These are phyloP conservation scores for Gorsachius goisagi DNA, from an alignment of 2,113 vertebrate genomes.

Conservation along the genomic window DNA sequence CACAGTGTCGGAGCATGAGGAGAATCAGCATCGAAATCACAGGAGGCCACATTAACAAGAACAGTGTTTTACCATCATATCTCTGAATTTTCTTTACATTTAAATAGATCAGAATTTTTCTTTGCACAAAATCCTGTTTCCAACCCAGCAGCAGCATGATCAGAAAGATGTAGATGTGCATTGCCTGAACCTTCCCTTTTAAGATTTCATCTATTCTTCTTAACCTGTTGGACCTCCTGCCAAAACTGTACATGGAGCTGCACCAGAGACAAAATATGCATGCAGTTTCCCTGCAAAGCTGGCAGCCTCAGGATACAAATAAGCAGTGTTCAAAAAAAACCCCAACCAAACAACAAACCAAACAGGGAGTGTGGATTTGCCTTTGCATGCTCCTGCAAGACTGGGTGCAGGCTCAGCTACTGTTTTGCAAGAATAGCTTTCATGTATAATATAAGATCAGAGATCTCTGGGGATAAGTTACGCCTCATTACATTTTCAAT, in stretches of 20 bases:
- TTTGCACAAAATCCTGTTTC: background rate
- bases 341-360: background rate
- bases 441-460: slow-evolving; percentile 33
- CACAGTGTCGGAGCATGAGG: background rate
- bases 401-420: background rate
- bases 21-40: background rate
- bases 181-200: background rate
- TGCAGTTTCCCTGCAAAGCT: background rate
- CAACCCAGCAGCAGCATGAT: background rate
- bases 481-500: slow-evolving; percentile 46
- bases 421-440: slow-evolving; percentile 49
- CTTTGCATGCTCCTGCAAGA: background rate
- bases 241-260: background rate
- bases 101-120: background rate
- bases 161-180: slow-evolving; percentile 20
- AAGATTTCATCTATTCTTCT: slow-evolving; percentile 30
- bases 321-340: background rate
- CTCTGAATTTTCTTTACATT: background rate
- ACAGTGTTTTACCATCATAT: background rate
- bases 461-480: slow-evolving; percentile 48
- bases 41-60: background rate
- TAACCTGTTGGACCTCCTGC: slow-evolving; percentile 26
- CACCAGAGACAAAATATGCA: background rate
- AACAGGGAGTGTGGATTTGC: background rate
- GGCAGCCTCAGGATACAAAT: background rate